These are phyloP conservation scores for Lytechinus pictus DNA, from an alignment of 35 echinoderm and acorn worm genomes.

Conservation along the genomic window DNA sequence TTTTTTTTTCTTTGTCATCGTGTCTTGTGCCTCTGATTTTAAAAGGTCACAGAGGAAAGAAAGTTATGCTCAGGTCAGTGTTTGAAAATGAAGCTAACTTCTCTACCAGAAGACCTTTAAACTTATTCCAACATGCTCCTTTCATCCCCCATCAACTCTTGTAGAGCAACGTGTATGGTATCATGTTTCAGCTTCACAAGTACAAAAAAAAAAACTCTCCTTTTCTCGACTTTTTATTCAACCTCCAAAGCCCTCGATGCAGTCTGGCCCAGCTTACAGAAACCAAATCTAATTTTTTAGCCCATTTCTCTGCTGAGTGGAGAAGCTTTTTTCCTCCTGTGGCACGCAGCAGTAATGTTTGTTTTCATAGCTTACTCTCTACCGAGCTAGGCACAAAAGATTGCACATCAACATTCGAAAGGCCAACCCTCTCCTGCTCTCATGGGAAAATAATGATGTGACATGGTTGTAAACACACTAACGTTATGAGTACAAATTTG, in stretches of 20 bases:
- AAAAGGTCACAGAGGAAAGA: background rate
- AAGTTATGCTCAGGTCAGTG: background rate
- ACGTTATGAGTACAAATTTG: background rate
- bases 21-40: background rate
- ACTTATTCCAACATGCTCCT: background rate
- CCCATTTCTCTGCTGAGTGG: background rate
- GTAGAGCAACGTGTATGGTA: background rate
- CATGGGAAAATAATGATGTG: slow-evolving; percentile 2
- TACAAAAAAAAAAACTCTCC: too few relatives aligned
- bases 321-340: background rate
- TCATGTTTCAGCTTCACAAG: background rate
- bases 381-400: background rate
- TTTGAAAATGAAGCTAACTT: background rate
- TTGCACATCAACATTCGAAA: background rate
- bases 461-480: background rate
- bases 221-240: background rate
- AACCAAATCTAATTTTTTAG: background rate
- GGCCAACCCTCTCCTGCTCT: background rate
- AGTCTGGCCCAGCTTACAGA: background rate
- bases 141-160: background rate
- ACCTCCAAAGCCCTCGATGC: background rate
- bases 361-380: background rate
- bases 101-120: background rate
- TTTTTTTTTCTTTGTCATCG: too few relatives aligned
- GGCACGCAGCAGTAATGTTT: background rate